Evolutionary conservation across 2,888 invertebrate genomes (phyloP).

Genomic region (Eilema depressum): DNA sequence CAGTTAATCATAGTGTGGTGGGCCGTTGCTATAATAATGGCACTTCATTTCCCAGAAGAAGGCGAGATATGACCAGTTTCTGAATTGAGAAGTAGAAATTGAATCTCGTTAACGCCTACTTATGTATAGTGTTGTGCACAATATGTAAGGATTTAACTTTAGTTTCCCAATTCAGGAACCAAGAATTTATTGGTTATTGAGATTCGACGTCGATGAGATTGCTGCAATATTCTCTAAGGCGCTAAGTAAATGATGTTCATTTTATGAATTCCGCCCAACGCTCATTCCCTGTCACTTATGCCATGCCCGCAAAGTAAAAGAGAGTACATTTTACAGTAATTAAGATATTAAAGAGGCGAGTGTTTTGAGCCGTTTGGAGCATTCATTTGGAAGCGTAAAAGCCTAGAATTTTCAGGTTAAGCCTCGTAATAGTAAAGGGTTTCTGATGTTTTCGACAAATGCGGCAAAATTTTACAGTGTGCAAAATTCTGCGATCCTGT

Average conservation of each 20-base stretch:
- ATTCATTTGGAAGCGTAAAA: conserved; percentile 63
- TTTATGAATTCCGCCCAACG: background rate
- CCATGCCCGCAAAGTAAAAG: conserved; percentile 48
- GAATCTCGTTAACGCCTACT: no score
- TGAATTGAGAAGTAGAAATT: no score
- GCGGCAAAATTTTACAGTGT: conserved; percentile 42
- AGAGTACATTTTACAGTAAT: conserved; percentile 67
- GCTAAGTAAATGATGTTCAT: background rate
- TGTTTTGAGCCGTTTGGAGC: conserved; percentile 63
- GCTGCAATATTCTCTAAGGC: background rate
- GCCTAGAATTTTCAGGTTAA: conserved; percentile 64
- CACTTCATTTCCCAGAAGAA: no score
- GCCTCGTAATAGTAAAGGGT: conserved; percentile 51
- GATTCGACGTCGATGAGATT: no score
- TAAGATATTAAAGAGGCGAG: conserved; percentile 69
- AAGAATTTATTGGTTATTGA: no score
- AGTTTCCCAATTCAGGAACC: no score
- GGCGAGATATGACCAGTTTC: no score
- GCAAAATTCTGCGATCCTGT: conserved; percentile 44
- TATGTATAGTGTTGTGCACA: no score
- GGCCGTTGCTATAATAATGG: no score
- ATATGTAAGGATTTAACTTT: no score
- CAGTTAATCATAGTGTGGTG: no score
- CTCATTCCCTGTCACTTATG: conserved; percentile 21
- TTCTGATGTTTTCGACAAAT: conserved; percentile 56